phyloP scores from a whole-genome alignment of 2,797 vertebrate species.

The Mus caroli region DNA sequence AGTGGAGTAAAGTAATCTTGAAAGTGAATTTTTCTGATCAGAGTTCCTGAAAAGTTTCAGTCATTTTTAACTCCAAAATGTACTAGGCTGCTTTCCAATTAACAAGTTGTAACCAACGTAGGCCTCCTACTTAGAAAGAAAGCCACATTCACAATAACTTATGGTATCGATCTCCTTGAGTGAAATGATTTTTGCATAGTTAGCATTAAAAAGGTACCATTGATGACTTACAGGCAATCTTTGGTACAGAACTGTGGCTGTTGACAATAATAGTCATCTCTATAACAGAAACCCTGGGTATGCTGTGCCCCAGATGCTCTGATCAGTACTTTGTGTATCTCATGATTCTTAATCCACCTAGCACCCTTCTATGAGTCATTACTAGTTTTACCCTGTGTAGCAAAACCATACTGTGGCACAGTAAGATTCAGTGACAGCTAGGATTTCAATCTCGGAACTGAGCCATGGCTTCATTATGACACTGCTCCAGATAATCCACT shows the following conservation, averaged over 20 bases:
- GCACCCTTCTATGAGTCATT: background rate
- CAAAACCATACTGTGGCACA: slow-evolving; percentile 6
- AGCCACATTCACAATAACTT: slow-evolving; percentile 63
- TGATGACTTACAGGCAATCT: slow-evolving; percentile 18
- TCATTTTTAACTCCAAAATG: slow-evolving; percentile 77
- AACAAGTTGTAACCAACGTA: slow-evolving; percentile 66
- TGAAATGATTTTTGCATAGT: slow-evolving; percentile 56
- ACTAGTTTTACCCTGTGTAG: background rate
- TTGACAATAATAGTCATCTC: background rate
- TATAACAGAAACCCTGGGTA: background rate
- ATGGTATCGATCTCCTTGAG: slow-evolving; percentile 65
- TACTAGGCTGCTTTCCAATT: slow-evolving; percentile 77
- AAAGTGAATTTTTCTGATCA: slow-evolving; percentile 78
- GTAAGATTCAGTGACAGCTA: slow-evolving; percentile 1
- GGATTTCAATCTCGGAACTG: background rate
- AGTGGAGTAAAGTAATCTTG: slow-evolving; percentile 76
- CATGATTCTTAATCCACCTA: background rate
- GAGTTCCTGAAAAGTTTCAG: slow-evolving; percentile 75
- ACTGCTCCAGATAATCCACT: background rate
- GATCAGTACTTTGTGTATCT: background rate
- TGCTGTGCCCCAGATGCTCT: background rate
- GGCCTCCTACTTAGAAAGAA: slow-evolving; percentile 72
- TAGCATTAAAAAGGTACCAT: slow-evolving; percentile 21
- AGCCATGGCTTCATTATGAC: background rate
- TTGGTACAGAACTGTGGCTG: background rate